These are phyloP conservation scores for Cydia pomonella DNA, from an alignment of 1,140 invertebrate species.

Conservation along the genomic window DNA sequence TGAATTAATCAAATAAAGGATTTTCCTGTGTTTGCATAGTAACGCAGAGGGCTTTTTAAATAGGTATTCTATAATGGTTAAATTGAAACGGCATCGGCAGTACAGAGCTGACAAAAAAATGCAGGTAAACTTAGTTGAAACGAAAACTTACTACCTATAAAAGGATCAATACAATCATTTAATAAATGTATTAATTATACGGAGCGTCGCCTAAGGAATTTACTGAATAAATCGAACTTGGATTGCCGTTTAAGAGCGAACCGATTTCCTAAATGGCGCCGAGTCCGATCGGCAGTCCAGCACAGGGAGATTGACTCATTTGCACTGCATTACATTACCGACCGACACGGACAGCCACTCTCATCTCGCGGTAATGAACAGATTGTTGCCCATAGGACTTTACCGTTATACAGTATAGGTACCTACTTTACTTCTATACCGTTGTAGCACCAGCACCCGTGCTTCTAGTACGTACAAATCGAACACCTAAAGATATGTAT, in stretches of 20 bases:
- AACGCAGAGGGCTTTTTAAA: too few species aligned
- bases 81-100: too few species aligned
- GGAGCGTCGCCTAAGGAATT: background rate
- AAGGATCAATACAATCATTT: background rate
- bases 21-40: too few species aligned
- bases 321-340: constrained; percentile 80
- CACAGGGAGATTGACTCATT: constrained; percentile 77
- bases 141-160: background rate
- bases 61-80: too few species aligned
- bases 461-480: background rate
- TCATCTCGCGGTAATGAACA: constrained; percentile 71
- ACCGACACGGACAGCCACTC: constrained; percentile 74
- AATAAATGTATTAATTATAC: background rate
- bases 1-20: too few species aligned
- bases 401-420: constrained; percentile 12
- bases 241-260: constrained; percentile 58
- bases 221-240: constrained; percentile 4
- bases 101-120: too few species aligned
- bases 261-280: constrained; percentile 76
- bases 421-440: background rate
- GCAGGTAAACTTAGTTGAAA: too few species aligned
- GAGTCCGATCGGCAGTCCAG: constrained; percentile 64
- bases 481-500: too few species aligned
- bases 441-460: constrained; percentile 1
- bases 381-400: constrained; percentile 51